These are phyloP conservation scores for Crepidodera aurea DNA, from an alignment of 2,888 invertebrate species.

Conservation along the genomic window DNA sequence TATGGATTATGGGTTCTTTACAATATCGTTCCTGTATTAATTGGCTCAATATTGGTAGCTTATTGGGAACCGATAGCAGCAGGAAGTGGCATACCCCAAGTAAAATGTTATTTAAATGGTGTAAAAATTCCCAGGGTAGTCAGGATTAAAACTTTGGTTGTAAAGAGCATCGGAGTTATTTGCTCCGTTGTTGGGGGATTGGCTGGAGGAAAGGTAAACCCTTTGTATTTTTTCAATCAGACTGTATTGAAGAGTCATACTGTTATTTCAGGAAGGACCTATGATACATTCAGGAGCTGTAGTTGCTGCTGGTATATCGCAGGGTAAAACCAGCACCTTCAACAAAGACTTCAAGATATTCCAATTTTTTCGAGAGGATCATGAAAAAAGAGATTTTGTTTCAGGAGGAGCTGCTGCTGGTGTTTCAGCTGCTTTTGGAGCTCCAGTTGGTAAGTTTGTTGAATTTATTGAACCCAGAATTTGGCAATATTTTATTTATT, in stretches of 20 bases:
- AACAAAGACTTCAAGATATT: constrained; percentile 83
- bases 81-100: constrained; percentile 98
- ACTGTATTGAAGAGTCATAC: neutral
- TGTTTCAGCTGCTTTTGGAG: too few relatives aligned
- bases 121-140: constrained; percentile 95
- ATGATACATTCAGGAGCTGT: constrained; percentile 99
- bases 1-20: too few relatives aligned
- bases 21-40: too few relatives aligned
- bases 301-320: constrained; percentile 96
- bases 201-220: constrained; percentile 89
- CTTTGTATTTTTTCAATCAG: constrained; percentile 1
- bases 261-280: constrained; percentile 84
- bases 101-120: constrained; percentile 98
- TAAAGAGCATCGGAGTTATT: constrained; percentile 92
- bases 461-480: too few relatives aligned
- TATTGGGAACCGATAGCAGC: constrained; percentile 93
- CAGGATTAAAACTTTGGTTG: constrained; percentile 88
- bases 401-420: constrained; percentile 98
- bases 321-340: constrained; percentile 92
- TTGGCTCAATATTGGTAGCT: too few relatives aligned
- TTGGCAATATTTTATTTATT: too few relatives aligned
- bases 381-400: constrained; percentile 98
- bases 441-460: constrained; percentile 89
- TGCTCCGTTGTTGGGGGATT: constrained; percentile 94
- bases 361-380: constrained; percentile 92